Base-by-base conservation (phyloP, 2,888 invertebrate species). In the Drosophila anomalata region DNA sequence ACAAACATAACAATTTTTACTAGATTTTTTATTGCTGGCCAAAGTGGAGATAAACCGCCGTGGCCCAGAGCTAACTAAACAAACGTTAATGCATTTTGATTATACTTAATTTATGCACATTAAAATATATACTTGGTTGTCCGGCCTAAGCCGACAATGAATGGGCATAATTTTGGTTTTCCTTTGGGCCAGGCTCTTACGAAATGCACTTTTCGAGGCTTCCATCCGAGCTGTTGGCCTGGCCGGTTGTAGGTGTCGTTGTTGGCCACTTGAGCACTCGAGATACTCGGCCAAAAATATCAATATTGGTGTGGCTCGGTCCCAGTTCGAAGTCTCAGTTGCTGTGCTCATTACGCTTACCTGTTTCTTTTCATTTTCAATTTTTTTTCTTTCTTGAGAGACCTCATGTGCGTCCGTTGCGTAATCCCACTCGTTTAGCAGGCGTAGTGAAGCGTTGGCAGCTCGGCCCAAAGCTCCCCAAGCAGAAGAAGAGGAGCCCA, bases 371-470 rank as follows among this genome's bases (percentile, higher is more conserved):
- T 47, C 14, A 48, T 48, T 46, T 36, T 55, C 29, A 17, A 9
- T 31, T 17, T 22, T 54, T 29, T 33, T 17, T 17, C 44, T 20
- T 29, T 36, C 50, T 29, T 29, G 47, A 52, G 51, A 31, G 61
- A 76, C 68, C 77, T 84, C 87, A 81, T 82, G 85, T 88, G 89
- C 89, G 89, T 87, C 68, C 61, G 61, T 83, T 83, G 89, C 89
- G 87, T 87, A 83, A 83, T 81, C 78, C 77, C 65, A 81, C 50
- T 87, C 72, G 87, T 84, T 82, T 87, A 84, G 65, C 84, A 65
- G 86, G 71, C 83, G 85, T 86, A 78, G 76, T 80, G 67, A 83
- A 80, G 85, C 85, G 74, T 75, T 71, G 50, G 75, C 77, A 52
- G 52, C 62, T 56, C 33, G 20, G 44, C 44, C 44, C 44, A 44